These are phyloP conservation scores for Gallinago stenura DNA, from an alignment of 2,797 vertebrate species.

Conservation along the genomic window DNA sequence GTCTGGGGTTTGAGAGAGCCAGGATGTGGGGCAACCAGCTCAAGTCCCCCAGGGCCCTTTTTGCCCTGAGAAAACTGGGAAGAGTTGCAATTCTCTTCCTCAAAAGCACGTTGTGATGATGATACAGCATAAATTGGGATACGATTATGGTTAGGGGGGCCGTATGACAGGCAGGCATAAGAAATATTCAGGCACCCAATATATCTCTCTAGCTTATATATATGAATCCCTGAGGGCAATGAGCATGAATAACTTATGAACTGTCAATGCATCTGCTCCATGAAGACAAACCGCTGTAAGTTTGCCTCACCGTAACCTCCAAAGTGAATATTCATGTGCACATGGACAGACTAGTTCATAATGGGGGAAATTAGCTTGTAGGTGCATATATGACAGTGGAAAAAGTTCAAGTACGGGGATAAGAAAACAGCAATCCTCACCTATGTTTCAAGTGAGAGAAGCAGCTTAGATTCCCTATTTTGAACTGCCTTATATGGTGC, in stretches of 20 bases:
- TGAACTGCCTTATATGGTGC: not conserved
- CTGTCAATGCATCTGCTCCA: not conserved
- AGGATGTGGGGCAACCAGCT: accelerated
- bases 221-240: slow-evolving; percentile 40
- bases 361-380: not conserved
- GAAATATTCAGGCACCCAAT: slow-evolving; percentile 22
- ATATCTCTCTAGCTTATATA: slow-evolving; percentile 21
- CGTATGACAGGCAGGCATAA: not conserved
- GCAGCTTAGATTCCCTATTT: not conserved
- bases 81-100: not conserved
- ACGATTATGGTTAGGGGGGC: not conserved
- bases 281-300: slow-evolving; percentile 16
- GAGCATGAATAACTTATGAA: slow-evolving; percentile 55
- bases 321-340: not conserved
- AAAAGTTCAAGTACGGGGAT: not conserved
- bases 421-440: not conserved
- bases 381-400: not conserved
- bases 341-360: not conserved
- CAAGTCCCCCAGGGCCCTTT: not conserved
- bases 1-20: not conserved
- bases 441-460: not conserved
- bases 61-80: not conserved
- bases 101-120: not conserved
- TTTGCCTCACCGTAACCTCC: not conserved
- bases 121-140: not conserved